A percentile compares a stretch with the other conserved stretches of the same genome.
Conservation (phyloP, 2,888 invertebrate species). For the Clusia tigrina region DNA sequence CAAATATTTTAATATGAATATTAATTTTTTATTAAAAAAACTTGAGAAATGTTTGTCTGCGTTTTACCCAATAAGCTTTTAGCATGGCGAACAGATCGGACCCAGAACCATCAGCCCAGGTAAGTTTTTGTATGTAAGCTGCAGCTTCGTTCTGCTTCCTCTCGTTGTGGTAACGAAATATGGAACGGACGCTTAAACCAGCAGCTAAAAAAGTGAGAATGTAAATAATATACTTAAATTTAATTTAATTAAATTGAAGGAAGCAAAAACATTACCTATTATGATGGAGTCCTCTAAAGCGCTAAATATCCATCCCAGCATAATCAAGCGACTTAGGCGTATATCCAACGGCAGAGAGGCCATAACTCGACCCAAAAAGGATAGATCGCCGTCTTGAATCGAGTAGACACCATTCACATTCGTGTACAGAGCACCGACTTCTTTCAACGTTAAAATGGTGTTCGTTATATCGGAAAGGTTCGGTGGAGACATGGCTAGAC, state of each 20-base stretch:
- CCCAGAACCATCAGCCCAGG: slow-evolving; percentile 81
- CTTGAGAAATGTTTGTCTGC: neutral
- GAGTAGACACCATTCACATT: slow-evolving; percentile 67
- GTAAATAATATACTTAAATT: neutral
- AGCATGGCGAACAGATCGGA: slow-evolving; percentile 85
- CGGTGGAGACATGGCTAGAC: slow-evolving; percentile 87
- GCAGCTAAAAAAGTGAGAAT: slow-evolving; percentile 69
- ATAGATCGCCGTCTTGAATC: slow-evolving; percentile 82
- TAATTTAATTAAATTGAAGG: neutral
- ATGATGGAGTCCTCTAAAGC: slow-evolving; percentile 84
- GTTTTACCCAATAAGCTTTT: slow-evolving; percentile 77
- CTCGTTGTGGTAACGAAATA: slow-evolving; percentile 72
- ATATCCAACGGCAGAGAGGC: slow-evolving; percentile 84
- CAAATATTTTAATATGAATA: slow-evolving; percentile 6
- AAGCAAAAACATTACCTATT: slow-evolving; percentile 68
- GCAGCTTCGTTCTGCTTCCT: slow-evolving; percentile 75
- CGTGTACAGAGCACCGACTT: slow-evolving; percentile 82
- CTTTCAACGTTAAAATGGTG: slow-evolving; percentile 83
- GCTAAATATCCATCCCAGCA: slow-evolving; percentile 86
- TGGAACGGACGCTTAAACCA: slow-evolving; percentile 80
- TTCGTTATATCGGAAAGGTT: slow-evolving; percentile 80
- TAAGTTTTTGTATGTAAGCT: slow-evolving; percentile 77
- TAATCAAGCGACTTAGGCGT: slow-evolving; percentile 80
- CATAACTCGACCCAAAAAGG: slow-evolving; percentile 85
- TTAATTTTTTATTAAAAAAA: neutral